Base-by-base conservation (phyloP, 2,888 invertebrate genomes). In the Acleris sparsana region DNA sequence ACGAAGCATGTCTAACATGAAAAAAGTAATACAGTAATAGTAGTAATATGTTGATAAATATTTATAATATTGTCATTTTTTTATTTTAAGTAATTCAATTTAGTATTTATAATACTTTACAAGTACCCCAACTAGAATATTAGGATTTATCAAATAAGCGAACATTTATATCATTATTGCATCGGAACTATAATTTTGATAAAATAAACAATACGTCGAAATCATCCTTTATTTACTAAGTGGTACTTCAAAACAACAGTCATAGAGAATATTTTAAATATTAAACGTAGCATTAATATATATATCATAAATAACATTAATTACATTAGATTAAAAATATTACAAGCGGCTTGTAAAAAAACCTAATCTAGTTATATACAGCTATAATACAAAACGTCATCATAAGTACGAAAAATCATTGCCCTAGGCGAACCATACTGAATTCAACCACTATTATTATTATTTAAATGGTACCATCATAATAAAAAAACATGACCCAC, bases 1-100 rank as follows among this genome's bases (percentile, higher is more conserved):
- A 87, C 82, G 80, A 87, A 88, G 86, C 88, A 85, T 77, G 72
- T 80, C 87, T 89, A 88, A 86, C 85, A 87, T 83, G 82, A 83
- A 63, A 69, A 84, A 87, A 80, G 80, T 89, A 88, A 87, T 68
- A 80, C 88, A n/a, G n/a, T n/a, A n/a, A n/a, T 88, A 88, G 85
- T 84, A n/a, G n/a, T n/a, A n/a, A n/a, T 81, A 82, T 85, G 83
- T 87, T 88, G 87, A 88, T 89, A 87, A 78, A 82, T 85, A 88
- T 87, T 82, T 87, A 66, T 89, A 92, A 91, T 92, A 92, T 92
- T 92, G 92, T 92, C 92, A 91, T 89, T 87, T 74, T 79, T 79
- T 74, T 72, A 75, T 85, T 87, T 87, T 88, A 87, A 85, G 39
- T 46, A 46, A 17, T 85, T 87, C 78, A 85, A 85, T 84, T 86